Conservation (phyloP, 2,113 vertebrate species). For the Ginglymostoma cirratum region DNA sequence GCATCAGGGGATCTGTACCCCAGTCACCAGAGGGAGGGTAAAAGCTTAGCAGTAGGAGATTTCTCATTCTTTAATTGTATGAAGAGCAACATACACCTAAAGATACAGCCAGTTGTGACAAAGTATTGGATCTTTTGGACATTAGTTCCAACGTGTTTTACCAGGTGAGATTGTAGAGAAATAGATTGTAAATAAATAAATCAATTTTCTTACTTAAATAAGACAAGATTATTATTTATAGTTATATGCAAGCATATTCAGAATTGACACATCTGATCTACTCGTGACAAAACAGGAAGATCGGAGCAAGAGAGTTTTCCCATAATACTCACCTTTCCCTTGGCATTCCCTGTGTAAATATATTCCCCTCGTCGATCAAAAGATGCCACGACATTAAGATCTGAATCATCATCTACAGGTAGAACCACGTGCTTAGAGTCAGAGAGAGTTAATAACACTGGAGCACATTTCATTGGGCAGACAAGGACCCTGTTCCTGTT, state of each 20-base stretch:
- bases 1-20: not conserved
- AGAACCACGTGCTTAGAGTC: constrained; percentile 93
- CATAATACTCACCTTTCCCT: constrained; percentile 78
- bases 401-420: constrained; percentile 95
- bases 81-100: not conserved
- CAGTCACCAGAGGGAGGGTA: not conserved
- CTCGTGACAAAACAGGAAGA: not conserved
- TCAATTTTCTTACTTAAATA: not conserved
- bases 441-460: constrained; percentile 84
- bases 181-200: not conserved
- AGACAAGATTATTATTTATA: no score
- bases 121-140: not conserved
- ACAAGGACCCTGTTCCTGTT: constrained; percentile 90
- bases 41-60: not conserved
- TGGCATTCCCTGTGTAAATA: constrained; percentile 96
- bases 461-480: constrained; percentile 97
- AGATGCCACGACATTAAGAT: constrained; percentile 95
- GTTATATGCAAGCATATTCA: not conserved
- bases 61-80: not conserved
- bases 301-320: not conserved
- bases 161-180: not conserved
- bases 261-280: not conserved
- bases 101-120: not conserved
- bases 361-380: constrained; percentile 91
- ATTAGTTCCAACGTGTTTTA: not conserved